Evolutionary conservation across 2,797 vertebrate species (phyloP).

Genomic region (Tympanoctomys barrerae): DNA sequence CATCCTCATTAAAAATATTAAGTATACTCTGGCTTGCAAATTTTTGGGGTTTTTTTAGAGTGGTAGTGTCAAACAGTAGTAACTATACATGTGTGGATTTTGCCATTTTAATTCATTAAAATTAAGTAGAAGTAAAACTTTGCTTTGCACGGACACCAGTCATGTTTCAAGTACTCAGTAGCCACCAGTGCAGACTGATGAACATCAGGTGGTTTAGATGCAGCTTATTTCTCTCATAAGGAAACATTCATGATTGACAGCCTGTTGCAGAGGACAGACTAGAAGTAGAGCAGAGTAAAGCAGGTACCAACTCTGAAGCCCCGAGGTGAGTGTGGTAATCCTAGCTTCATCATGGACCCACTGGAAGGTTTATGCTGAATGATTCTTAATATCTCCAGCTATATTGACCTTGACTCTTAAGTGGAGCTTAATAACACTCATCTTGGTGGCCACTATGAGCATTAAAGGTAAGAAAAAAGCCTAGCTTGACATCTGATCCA

Average conservation of each 20-base stretch:
- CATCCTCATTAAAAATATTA: not conserved
- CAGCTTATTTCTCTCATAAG: not conserved
- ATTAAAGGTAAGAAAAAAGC: not conserved
- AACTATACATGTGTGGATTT: not conserved
- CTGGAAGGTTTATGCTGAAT: not conserved
- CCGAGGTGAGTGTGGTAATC: rapidly evolving
- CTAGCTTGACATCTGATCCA: not conserved
- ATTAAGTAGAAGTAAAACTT: not conserved
- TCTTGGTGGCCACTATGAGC: not conserved
- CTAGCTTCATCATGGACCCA: not conserved
- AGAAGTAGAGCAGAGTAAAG: rapidly evolving
- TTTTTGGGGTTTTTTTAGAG: not conserved
- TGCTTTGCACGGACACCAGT: not conserved
- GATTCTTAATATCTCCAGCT: not conserved
- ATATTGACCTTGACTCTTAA: not conserved
- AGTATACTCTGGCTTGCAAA: not conserved
- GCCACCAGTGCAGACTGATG: not conserved
- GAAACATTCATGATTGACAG: rapidly evolving
- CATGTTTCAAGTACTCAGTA: not conserved
- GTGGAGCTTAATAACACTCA: not conserved
- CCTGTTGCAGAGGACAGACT: not conserved
- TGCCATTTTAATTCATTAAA: slow-evolving; percentile 8
- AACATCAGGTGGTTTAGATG: not conserved
- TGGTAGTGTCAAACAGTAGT: no score
- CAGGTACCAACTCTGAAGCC: not conserved